Conservation (phyloP, 2,113 vertebrate species). For the Rana temporaria region DNA sequence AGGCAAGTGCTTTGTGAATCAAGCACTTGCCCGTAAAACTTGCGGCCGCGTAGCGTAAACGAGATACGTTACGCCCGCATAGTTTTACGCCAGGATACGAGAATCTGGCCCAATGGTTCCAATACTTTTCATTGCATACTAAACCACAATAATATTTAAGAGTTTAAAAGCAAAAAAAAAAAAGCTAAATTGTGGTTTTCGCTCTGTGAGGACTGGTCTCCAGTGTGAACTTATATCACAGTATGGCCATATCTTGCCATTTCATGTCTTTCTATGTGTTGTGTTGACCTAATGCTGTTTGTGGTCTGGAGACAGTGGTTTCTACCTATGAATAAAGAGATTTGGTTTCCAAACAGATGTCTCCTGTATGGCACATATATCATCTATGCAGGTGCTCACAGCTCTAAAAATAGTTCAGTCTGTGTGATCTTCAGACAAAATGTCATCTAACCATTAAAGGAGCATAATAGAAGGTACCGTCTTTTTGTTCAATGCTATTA, state of each 20-base stretch:
- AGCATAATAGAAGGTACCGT: conserved; percentile 51
- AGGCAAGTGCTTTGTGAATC: too few relatives aligned
- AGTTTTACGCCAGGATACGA: too few relatives aligned
- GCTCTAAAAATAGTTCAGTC: conserved; percentile 58
- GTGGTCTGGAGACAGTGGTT: conserved; percentile 22
- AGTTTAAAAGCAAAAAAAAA: neutral
- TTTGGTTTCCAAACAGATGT: conserved; percentile 63
- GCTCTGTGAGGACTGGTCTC: neutral
- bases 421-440: conserved; percentile 60
- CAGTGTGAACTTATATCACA: neutral
- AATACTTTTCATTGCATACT: too few relatives aligned
- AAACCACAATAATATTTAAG: too few relatives aligned
- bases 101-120: too few relatives aligned
- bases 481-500: conserved; percentile 32
- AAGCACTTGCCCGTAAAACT: too few relatives aligned
- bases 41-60: too few relatives aligned
- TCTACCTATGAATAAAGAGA: conserved; percentile 62
- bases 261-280: conserved; percentile 9
- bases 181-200: neutral
- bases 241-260: neutral
- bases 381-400: conserved; percentile 59
- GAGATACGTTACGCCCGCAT: too few relatives aligned
- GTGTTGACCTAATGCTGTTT: conserved; percentile 52
- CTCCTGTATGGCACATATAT: conserved; percentile 58
- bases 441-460: conserved; percentile 55